phyloP scores from a whole-genome alignment of 2,113 vertebrate species.

The Henicopernis longicauda region DNA sequence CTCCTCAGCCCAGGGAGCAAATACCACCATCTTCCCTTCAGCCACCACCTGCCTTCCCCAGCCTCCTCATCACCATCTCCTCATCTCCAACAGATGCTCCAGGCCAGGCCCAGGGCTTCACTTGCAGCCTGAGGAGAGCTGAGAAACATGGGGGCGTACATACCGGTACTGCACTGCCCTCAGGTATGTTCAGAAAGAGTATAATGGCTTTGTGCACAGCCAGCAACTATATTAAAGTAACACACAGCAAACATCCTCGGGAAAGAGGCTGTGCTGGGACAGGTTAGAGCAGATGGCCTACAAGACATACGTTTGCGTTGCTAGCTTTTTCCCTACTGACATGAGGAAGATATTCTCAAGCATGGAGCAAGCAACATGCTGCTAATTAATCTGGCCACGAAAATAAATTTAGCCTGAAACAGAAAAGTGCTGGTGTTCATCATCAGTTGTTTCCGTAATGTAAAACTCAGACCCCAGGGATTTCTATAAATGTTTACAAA shows the following conservation, averaged over 20 bases:
- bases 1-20: not conserved
- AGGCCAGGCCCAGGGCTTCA: too few species aligned
- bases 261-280: not conserved
- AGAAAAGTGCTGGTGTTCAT: not conserved
- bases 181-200: not conserved
- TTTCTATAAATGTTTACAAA: not conserved
- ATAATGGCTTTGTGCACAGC: not conserved
- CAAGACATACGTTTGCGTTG: not conserved
- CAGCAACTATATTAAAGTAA: not conserved
- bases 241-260: not conserved
- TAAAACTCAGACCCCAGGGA: not conserved
- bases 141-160: not conserved
- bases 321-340: not conserved
- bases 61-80: not conserved
- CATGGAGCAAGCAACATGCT: not conserved
- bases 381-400: not conserved
- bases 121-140: not conserved
- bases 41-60: not conserved
- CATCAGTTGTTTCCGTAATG: not conserved
- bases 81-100: not conserved
- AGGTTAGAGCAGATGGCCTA: not conserved
- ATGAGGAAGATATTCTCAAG: not conserved
- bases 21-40: not conserved
- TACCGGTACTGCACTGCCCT: rapidly evolving
- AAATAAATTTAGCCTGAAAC: not conserved